phyloP scores from a whole-genome alignment of 2,113 vertebrate species.

The Leucopternis melanops region DNA sequence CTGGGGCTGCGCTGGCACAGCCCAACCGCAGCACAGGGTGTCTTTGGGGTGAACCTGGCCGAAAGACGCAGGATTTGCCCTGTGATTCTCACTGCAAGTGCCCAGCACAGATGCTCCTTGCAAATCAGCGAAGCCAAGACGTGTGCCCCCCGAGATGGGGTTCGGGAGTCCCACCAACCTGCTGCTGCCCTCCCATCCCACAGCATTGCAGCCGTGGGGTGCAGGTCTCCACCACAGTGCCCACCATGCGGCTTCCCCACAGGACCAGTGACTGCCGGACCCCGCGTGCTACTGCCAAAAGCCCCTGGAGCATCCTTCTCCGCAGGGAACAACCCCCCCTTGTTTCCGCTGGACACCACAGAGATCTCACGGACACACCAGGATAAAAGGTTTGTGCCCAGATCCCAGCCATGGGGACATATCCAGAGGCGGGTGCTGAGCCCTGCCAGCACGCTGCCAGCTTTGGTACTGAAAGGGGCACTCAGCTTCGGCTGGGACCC shows the following conservation, averaged over 20 bases:
- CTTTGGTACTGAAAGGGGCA: neutral
- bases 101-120: neutral
- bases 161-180: neutral
- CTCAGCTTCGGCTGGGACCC: neutral
- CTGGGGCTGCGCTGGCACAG: fast-evolving
- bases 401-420: fast-evolving
- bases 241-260: fast-evolving
- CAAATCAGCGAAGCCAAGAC: fast-evolving
- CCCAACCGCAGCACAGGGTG: fast-evolving
- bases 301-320: neutral
- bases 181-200: neutral
- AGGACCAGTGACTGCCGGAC: neutral
- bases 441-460: fast-evolving
- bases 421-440: neutral
- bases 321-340: fast-evolving
- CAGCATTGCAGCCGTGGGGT: fast-evolving
- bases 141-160: fast-evolving
- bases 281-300: fast-evolving
- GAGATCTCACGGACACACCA: fast-evolving
- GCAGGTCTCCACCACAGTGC: neutral
- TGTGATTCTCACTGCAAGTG: neutral
- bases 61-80: neutral
- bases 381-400: neutral
- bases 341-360: neutral
- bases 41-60: neutral